A percentile compares a stretch with the other conserved stretches of the same genome.
Evolutionary conservation across 2,888 invertebrate species (phyloP).

Genomic region (Lasius platythorax): DNA sequence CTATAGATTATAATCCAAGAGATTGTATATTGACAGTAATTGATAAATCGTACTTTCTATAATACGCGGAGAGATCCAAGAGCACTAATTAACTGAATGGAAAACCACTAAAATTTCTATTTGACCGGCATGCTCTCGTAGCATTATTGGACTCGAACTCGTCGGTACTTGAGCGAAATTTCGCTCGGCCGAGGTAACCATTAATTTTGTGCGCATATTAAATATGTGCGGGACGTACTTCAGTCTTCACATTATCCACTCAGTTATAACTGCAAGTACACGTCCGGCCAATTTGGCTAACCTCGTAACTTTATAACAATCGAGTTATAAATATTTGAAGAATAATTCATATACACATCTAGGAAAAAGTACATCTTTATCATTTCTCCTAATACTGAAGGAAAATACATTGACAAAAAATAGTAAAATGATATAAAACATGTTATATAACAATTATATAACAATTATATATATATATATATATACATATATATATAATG

Average conservation of each 20-base stretch:
- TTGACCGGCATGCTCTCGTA: neutral
- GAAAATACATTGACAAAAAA: neutral
- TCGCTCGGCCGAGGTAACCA: constrained; percentile 12
- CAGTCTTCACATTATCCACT: constrained; percentile 34
- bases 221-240: constrained; percentile 28
- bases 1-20: neutral
- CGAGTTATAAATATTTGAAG: neutral
- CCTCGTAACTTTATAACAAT: neutral
- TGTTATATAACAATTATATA: neutral
- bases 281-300: neutral
- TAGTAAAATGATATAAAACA: neutral
- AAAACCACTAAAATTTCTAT: constrained; percentile 44
- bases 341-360: neutral
- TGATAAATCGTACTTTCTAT: constrained; percentile 21
- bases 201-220: constrained; percentile 42
- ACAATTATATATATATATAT: neutral
- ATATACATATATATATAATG: neutral
- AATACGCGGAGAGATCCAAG: neutral
- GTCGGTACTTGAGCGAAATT: constrained; percentile 35
- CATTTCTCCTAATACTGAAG: neutral
- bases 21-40: neutral
- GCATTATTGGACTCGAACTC: constrained; percentile 29
- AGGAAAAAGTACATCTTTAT: neutral
- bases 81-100: neutral
- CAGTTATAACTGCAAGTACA: neutral